Evolutionary conservation across 2,888 invertebrate species (phyloP), one percentile per base, ranked within the genome.

Genomic region (Pogonocherus hispidulus): DNA sequence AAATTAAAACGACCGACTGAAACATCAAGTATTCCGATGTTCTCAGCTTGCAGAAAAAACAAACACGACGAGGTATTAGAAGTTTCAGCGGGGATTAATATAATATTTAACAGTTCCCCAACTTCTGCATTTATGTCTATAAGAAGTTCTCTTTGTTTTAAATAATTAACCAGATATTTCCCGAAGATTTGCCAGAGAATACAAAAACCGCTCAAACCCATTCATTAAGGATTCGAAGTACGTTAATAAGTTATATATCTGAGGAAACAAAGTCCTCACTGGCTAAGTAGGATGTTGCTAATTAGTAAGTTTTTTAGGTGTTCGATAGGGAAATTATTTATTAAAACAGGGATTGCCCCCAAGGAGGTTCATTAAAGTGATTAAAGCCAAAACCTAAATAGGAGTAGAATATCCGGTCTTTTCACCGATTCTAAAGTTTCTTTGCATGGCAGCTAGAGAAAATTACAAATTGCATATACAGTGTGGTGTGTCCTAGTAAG

Each of bases 91-190:
- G 46, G 56, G 67, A 67, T 65, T 49, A 56, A 63, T 71, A 35
- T 62, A 71, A 64, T 62, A 71, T 71, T 71, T 57, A 71, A 64
- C 56, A 71, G 66, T 66, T 69, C 35, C 54, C 55, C 44, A 71
- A 71, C 69, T 71, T 69, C 64, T 66, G 18, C 64, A 52, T 66
- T 71, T 69, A 65, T 67, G 68, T 71, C 68, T 57, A 63, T 57
- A 62, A 66, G 64, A 69, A 71, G 64, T 71, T 71, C 55, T 67
- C 67, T 52, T 51, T 57, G 60, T 49, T 59, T 71, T 51, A 71
- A 41, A 71, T 71, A 68, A 67, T 71, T 67, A 66, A 71, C 59
- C 52, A 68, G 65, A 63, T 67, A 63, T 71, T 67, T 71, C 65
- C 65, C 52, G 32, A 65, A 67, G 67, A 66, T 67, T 66, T 63